These are phyloP conservation scores for Oopsacas minuta DNA, from an alignment of 37 sponge, comb jelly and placozoan species.

Conservation along the genomic window DNA sequence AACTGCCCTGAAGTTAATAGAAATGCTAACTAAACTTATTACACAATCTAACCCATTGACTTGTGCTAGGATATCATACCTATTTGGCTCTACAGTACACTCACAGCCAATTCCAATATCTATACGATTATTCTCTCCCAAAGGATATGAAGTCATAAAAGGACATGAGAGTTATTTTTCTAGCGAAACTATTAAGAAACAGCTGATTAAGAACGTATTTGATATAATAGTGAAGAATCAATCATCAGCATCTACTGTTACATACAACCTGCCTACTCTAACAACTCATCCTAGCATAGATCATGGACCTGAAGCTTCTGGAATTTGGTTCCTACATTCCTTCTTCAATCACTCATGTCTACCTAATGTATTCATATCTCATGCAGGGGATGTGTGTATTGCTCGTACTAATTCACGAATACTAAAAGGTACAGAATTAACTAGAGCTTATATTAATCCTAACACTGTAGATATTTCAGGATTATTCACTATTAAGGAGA, in stretches of 20 bases:
- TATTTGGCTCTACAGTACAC: not conserved
- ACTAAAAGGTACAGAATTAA: not conserved
- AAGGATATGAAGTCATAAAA: not conserved
- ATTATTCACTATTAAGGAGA: not conserved
- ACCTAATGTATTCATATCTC: not conserved
- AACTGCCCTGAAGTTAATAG: not conserved
- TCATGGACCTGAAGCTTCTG: not conserved
- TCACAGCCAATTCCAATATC: not conserved
- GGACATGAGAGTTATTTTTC: not conserved
- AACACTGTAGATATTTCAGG: not conserved
- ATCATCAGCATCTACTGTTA: not conserved
- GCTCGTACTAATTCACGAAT: not conserved
- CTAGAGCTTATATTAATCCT: not conserved
- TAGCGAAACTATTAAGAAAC: not conserved
- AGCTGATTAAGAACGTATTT: not conserved
- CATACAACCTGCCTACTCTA: not conserved
- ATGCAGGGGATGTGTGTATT: not conserved
- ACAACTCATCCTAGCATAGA: not conserved
- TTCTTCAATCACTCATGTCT: slow-evolving; percentile 14
- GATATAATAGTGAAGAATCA: not conserved
- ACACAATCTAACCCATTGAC: not conserved
- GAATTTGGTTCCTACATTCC: slow-evolving; percentile 7
- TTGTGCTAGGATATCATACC: not conserved
- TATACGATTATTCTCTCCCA: not conserved
- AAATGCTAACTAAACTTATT: not conserved